These are phyloP conservation scores for Autographa gamma DNA, from an alignment of 2,888 invertebrate genomes.

Conservation along the genomic window DNA sequence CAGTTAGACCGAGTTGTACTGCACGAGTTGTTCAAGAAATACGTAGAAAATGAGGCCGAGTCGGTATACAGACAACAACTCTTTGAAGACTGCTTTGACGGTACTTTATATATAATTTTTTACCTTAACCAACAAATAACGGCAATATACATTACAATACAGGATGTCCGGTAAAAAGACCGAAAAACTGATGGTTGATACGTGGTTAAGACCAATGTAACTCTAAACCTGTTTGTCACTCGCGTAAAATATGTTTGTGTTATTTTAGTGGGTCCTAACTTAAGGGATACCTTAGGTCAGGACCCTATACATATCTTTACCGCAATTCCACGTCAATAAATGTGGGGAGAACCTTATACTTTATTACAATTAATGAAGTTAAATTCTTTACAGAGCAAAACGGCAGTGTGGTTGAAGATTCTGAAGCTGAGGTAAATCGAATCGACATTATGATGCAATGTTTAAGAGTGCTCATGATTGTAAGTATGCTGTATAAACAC, in stretches of 20 bases:
- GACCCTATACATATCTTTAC: too few species aligned
- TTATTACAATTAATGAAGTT: not conserved
- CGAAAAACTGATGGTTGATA: too few species aligned
- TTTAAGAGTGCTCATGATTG: not conserved
- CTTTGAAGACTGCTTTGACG: conserved; percentile 40
- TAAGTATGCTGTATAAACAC: not conserved
- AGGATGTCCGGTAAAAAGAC: too few species aligned
- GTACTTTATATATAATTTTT: conserved; percentile 16
- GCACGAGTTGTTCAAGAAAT: conserved; percentile 6
- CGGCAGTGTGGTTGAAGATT: conserved; percentile 28
- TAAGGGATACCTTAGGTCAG: too few species aligned
- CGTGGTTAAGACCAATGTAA: too few species aligned
- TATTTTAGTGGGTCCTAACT: too few species aligned
- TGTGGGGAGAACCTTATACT: too few species aligned
- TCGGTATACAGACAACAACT: conserved; percentile 6
- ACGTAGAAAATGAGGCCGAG: conserved; percentile 19
- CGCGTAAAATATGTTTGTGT: too few species aligned
- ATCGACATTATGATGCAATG: conserved; percentile 36
- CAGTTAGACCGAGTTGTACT: conserved; percentile 21
- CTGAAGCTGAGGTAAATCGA: conserved; percentile 31
- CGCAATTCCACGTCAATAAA: too few species aligned
- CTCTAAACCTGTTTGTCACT: too few species aligned
- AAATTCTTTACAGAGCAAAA: conserved; percentile 25
- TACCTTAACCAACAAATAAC: too few species aligned
- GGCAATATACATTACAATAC: too few species aligned